phyloP scores from a whole-genome alignment of 2,113 vertebrate species.

The Recurvirostra avosetta region DNA sequence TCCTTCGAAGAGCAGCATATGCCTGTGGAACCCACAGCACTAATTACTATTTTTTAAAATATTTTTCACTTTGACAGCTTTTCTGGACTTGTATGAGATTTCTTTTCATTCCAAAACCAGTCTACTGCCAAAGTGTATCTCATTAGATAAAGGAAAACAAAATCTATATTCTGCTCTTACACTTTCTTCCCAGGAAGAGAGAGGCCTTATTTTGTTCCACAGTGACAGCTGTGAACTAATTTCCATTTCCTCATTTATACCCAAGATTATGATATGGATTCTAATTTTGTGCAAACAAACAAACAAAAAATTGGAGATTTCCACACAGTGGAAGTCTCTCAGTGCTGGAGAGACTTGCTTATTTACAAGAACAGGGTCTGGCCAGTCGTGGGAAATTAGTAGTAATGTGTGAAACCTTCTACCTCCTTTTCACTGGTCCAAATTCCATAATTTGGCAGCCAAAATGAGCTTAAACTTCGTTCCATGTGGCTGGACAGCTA shows the following conservation, averaged over 20 bases:
- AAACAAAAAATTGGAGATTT: not conserved
- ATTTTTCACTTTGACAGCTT: slow-evolving; percentile 24
- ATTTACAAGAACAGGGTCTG: not conserved
- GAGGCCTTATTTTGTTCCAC: not conserved
- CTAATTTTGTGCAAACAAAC: not conserved
- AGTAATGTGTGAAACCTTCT: not conserved
- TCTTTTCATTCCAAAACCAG: not conserved
- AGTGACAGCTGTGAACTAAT: not conserved
- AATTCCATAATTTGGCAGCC: not conserved
- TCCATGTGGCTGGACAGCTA: not conserved
- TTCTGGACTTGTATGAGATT: not conserved
- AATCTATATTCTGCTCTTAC: not conserved
- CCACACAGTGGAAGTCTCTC: not conserved
- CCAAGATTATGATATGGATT: not conserved
- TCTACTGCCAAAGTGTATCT: not conserved
- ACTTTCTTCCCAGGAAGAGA: not conserved
- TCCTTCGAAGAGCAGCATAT: not conserved
- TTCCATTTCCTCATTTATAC: not conserved
- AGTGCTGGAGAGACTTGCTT: not conserved
- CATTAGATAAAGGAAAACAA: not conserved
- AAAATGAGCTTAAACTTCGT: not conserved
- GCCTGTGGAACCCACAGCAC: not conserved
- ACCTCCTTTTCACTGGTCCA: not conserved
- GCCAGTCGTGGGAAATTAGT: not conserved
- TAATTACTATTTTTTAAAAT: not conserved